These are phyloP conservation scores for Synanthedon vespiformis DNA, from an alignment of 2,888 invertebrate species.

Conservation along the genomic window DNA sequence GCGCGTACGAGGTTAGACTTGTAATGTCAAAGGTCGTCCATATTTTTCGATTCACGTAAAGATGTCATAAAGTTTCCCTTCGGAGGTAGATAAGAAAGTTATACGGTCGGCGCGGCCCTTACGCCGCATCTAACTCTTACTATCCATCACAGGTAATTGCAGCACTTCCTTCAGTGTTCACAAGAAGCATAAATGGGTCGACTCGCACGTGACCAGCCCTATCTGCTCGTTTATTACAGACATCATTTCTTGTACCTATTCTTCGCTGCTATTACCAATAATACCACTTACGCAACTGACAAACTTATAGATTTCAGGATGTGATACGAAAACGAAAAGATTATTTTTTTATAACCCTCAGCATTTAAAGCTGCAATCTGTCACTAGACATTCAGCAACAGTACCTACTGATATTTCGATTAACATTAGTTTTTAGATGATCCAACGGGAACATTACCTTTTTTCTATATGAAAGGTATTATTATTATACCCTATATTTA, in stretches of 20 bases:
- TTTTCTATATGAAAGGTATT: no score
- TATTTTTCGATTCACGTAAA: conserved; percentile 58
- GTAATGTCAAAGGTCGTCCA: conserved; percentile 47
- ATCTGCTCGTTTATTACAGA: conserved; percentile 42
- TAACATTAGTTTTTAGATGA: no score
- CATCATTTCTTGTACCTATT: not conserved
- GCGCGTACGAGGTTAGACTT: conserved; percentile 26
- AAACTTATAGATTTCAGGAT: no score
- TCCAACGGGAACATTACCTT: no score
- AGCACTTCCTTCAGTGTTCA: conserved; percentile 39
- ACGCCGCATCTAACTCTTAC: conserved; percentile 49
- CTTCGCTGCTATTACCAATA: not conserved
- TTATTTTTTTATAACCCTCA: no score
- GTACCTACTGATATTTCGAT: no score
- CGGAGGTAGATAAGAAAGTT: conserved; percentile 58
- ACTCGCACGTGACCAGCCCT: conserved; percentile 51
- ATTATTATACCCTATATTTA: no score
- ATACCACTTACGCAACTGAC: not conserved
- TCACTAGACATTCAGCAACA: no score
- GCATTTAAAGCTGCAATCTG: no score
- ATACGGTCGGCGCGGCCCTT: conserved; percentile 49
- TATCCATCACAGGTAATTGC: conserved; percentile 2
- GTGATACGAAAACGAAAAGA: no score
- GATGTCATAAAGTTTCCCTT: conserved; percentile 59
- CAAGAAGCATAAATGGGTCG: conserved; percentile 55